A percentile compares a stretch with the other conserved stretches of the same genome.
Evolutionary conservation across 2,888 invertebrate genomes (phyloP).

Genomic region (Colostygia pectinataria): DNA sequence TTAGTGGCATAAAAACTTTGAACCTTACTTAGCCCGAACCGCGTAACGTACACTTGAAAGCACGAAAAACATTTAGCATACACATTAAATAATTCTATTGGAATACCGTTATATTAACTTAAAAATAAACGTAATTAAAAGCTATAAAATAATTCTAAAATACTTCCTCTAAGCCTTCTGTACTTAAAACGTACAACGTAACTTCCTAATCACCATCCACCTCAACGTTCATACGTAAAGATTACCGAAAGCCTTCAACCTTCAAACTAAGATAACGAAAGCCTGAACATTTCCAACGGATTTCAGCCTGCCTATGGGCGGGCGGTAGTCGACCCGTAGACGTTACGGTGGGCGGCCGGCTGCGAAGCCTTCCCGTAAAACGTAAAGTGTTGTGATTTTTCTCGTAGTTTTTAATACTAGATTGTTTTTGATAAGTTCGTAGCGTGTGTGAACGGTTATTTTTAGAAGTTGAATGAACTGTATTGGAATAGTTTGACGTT

Average conservation of each 20-base stretch:
- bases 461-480: slow-evolving; percentile 41
- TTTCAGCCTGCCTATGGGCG: slow-evolving; percentile 44
- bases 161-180: too few species aligned
- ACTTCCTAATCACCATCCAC: slow-evolving; percentile 13
- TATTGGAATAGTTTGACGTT: slow-evolving; percentile 26
- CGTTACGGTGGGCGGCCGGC: slow-evolving; percentile 59
- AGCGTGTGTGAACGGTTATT: slow-evolving; percentile 32
- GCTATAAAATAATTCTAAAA: too few species aligned
- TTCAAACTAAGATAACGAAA: slow-evolving; percentile 32
- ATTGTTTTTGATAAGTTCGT: slow-evolving; percentile 21
- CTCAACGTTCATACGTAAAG: slow-evolving; percentile 23
- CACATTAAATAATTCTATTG: too few species aligned
- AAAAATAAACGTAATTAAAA: too few species aligned
- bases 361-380: slow-evolving; percentile 42
- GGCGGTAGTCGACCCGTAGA: slow-evolving; percentile 62
- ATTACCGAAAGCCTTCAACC: slow-evolving; percentile 29
- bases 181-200: not conserved
- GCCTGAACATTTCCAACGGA: slow-evolving; percentile 44
- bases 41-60: too few species aligned
- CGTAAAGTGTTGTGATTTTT: slow-evolving; percentile 40
- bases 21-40: too few species aligned
- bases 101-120: too few species aligned
- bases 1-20: too few species aligned
- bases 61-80: too few species aligned
- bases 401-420: slow-evolving; percentile 15